Evolutionary conservation across 2,113 vertebrate genomes (phyloP).

Genomic region (Ptilonorhynchus violaceus): DNA sequence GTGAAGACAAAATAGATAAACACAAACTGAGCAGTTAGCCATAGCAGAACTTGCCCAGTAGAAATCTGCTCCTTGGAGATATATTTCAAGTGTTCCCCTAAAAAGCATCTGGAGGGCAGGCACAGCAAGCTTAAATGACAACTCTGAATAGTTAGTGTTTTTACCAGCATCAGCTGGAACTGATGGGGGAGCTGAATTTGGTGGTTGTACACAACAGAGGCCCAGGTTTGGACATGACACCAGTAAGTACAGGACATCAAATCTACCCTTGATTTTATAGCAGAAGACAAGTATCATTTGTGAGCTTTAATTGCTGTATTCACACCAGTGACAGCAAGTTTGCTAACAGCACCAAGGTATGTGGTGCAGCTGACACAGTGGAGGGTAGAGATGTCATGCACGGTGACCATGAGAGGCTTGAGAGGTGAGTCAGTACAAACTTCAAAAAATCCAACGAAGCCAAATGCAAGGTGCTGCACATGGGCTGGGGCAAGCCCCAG

Average conservation of each 20-base stretch:
- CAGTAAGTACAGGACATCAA: neutral
- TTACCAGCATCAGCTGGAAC: neutral
- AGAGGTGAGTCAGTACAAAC: neutral
- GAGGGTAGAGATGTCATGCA: neutral
- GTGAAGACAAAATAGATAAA: neutral
- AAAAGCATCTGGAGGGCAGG: neutral
- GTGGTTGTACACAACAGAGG: neutral
- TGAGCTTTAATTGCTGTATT: neutral
- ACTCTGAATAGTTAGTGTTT: neutral
- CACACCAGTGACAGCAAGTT: neutral
- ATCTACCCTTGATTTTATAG: neutral
- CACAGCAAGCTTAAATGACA: neutral
- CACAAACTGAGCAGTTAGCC: neutral
- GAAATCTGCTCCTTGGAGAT: neutral
- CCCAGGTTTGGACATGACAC: neutral
- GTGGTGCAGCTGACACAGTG: fast-evolving
- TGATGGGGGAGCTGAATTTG: neutral
- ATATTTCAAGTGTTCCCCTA: neutral
- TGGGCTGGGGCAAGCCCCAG: fast-evolving
- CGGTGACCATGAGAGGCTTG: neutral
- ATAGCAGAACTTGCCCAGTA: neutral
- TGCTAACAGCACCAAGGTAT: neutral
- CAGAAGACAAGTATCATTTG: neutral
- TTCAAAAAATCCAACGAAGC: neutral
- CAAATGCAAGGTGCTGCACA: neutral